phyloP scores from a whole-genome alignment of 2,888 invertebrate genomes.

The Fragum fragum region DNA sequence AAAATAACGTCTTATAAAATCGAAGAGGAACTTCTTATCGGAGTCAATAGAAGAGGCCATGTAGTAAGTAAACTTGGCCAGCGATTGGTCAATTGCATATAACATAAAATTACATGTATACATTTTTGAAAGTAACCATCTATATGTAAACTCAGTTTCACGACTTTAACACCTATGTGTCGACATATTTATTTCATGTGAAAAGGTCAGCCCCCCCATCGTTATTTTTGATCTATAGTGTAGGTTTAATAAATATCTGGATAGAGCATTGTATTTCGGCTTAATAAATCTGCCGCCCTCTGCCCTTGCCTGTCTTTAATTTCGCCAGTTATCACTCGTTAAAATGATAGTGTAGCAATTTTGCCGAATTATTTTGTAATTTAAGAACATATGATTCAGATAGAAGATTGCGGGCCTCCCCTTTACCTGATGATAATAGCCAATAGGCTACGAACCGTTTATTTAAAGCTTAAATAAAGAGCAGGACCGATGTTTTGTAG shows the following conservation, averaged over 20 bases:
- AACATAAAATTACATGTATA: too few relatives aligned
- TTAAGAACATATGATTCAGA: conserved; percentile 16
- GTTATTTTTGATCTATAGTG: not conserved
- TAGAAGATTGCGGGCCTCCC: not conserved
- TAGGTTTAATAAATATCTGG: not conserved
- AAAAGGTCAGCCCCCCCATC: conserved; percentile 5
- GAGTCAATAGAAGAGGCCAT: too few relatives aligned
- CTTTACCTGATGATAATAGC: too few relatives aligned
- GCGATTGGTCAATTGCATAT: too few relatives aligned
- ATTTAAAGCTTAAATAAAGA: too few relatives aligned
- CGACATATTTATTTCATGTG: not conserved
- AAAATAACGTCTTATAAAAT: too few relatives aligned
- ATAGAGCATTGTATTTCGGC: conserved; percentile 15
- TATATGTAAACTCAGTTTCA: not conserved
- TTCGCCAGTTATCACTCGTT: conserved; percentile 15
- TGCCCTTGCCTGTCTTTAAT: conserved; percentile 10
- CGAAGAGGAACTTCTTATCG: too few relatives aligned
- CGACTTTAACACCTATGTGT: not conserved
- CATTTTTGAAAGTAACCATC: too few relatives aligned
- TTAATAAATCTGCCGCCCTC: conserved; percentile 11
- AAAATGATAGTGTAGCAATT: conserved; percentile 28
- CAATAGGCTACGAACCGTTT: too few relatives aligned
- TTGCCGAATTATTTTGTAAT: conserved; percentile 32
- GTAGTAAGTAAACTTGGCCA: too few relatives aligned
- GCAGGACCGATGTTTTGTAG: too few relatives aligned